These are phyloP conservation scores for Takifugu ocellatus DNA, from an alignment of 2,797 vertebrate species.

Conservation along the genomic window DNA sequence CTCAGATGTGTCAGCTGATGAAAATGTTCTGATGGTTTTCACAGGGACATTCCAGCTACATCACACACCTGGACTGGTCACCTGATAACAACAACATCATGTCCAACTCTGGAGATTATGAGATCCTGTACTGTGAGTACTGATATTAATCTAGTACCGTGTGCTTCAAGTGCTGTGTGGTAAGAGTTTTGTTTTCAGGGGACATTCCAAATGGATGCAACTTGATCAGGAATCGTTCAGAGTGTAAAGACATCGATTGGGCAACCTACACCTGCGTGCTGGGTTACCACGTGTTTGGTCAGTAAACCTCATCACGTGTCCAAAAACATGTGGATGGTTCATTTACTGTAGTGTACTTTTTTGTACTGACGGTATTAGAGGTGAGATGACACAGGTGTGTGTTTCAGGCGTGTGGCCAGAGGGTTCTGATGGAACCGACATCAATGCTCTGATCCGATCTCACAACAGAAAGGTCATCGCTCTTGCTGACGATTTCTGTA, in stretches of 20 bases:
- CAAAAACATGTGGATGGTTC: neutral
- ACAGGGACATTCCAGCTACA: constrained; percentile 99
- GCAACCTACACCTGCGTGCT: constrained; percentile 94
- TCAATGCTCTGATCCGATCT: constrained; percentile 92
- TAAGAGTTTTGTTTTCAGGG: constrained; percentile 72
- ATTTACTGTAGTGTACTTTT: neutral
- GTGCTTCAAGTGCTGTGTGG: neutral
- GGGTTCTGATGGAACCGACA: constrained; percentile 96
- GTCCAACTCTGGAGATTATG: constrained; percentile 99
- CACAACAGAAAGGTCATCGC: constrained; percentile 93
- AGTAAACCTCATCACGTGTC: constrained; percentile 25
- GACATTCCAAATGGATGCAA: constrained; percentile 92
- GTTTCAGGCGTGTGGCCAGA: constrained; percentile 93
- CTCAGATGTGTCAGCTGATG: too few species aligned
- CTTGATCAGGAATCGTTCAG: constrained; percentile 92
- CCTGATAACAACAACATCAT: constrained; percentile 97
- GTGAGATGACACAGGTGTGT: neutral
- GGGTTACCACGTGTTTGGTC: constrained; percentile 96
- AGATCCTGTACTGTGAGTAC: constrained; percentile 98
- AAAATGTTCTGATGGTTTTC: constrained; percentile 10
- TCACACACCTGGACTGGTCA: constrained; percentile 99
- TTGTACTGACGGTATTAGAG: too few species aligned
- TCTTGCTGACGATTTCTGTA: constrained; percentile 96
- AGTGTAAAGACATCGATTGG: constrained; percentile 98
- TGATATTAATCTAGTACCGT: constrained; percentile 56